A percentile compares a stretch with the other conserved stretches of the same genome.
phyloP scores from a whole-genome alignment of 2,113 vertebrate species.

The Gnathonemus echidnorhynchus region DNA sequence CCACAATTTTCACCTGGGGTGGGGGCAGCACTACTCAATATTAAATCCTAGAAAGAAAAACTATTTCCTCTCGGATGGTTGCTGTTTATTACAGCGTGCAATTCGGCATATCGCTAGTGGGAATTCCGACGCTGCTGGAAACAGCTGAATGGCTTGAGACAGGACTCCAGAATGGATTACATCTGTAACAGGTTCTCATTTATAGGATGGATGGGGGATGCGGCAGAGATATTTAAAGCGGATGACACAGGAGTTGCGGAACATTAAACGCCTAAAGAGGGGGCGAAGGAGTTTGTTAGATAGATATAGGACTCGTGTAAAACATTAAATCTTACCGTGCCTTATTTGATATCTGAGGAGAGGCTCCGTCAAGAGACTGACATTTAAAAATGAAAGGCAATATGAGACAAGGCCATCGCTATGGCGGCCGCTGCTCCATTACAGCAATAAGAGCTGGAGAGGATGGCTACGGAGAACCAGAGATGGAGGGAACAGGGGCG shows the following conservation, averaged over 20 bases:
- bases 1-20: neutral
- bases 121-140: neutral
- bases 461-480: neutral
- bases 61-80: neutral
- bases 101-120: neutral
- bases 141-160: neutral
- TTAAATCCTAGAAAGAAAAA: neutral
- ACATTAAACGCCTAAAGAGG: conserved; percentile 7
- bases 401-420: neutral
- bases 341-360: conserved; percentile 1
- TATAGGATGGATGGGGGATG: neutral
- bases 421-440: neutral
- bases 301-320: neutral
- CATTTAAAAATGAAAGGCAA: conserved; percentile 15
- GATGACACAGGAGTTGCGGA: neutral
- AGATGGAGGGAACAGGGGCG: neutral
- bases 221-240: neutral
- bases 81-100: neutral
- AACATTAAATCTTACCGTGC: neutral
- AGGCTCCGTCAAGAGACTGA: conserved; percentile 37
- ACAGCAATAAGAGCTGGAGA: neutral
- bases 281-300: neutral
- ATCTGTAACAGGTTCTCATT: neutral
- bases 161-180: neutral
- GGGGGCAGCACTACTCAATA: neutral